phyloP scores from a whole-genome alignment of 2,888 invertebrate genomes.

The Strigamia maritima region DNA sequence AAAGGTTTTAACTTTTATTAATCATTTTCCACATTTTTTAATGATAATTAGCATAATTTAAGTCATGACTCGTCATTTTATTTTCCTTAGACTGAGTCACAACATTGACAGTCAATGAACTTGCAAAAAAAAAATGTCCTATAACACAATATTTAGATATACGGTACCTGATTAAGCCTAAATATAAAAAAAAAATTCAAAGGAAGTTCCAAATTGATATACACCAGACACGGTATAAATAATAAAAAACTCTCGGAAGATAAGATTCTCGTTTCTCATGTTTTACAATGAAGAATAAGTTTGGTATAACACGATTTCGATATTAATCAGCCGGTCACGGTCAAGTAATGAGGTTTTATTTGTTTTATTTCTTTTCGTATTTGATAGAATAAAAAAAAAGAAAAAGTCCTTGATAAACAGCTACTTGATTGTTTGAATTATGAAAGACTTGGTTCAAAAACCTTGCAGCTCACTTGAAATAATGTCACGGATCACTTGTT shows the following conservation, averaged over 20 bases:
- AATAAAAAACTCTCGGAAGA: background rate
- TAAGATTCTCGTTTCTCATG: background rate
- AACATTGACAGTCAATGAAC: constrained; percentile 5
- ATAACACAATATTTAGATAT: background rate
- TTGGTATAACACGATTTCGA: background rate
- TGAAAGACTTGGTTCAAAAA: background rate
- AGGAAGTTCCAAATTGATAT: background rate
- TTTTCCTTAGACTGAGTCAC: background rate
- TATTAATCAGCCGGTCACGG: constrained; percentile 1
- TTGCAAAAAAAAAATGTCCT: background rate
- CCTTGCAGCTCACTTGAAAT: background rate
- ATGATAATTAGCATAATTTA: background rate
- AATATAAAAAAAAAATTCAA: background rate
- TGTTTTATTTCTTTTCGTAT: background rate
- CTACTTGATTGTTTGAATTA: background rate
- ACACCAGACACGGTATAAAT: background rate
- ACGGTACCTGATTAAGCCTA: background rate
- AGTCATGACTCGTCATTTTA: background rate
- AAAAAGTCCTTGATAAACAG: constrained; percentile 9
- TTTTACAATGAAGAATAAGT: background rate
- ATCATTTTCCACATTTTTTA: background rate
- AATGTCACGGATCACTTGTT: constrained; percentile 15
- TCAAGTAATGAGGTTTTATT: background rate
- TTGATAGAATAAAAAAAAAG: too few species aligned
- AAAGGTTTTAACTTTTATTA: background rate